Evolutionary conservation across 2,113 vertebrate genomes (phyloP).

Genomic region (Emydocephalus ijimae): DNA sequence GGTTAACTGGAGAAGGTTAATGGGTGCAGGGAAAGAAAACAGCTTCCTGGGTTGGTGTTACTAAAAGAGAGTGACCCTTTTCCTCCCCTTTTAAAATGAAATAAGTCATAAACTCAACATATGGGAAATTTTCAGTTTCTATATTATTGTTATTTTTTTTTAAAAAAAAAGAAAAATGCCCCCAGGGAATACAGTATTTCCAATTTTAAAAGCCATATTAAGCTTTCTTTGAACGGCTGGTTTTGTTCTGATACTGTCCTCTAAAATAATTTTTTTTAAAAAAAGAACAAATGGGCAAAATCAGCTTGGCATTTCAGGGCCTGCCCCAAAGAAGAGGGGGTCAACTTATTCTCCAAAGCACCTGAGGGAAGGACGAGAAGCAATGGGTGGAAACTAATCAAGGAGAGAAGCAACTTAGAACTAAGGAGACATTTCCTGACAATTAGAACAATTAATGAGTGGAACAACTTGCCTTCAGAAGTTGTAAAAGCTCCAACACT

Average conservation of each 20-base stretch:
- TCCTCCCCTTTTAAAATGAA: constrained; percentile 68
- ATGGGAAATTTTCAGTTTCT: constrained; percentile 74
- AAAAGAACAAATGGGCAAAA: not conserved
- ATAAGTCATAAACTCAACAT: constrained; percentile 69
- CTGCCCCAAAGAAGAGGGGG: too few species aligned
- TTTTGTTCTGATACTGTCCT: constrained; percentile 71
- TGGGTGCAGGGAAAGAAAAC: constrained; percentile 73
- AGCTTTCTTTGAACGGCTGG: constrained; percentile 72
- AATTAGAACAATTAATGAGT: too few species aligned
- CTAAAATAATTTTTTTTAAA: constrained; percentile 50
- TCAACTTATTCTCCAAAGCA: too few species aligned
- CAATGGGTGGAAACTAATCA: too few species aligned
- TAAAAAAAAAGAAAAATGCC: constrained; percentile 51
- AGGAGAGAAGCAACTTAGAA: too few species aligned
- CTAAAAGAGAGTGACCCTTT: constrained; percentile 60
- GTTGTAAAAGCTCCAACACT: too few species aligned
- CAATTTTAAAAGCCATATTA: constrained; percentile 70
- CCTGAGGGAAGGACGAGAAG: too few species aligned
- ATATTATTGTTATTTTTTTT: constrained; percentile 57
- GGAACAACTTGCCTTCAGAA: too few species aligned
- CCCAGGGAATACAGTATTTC: constrained; percentile 73
- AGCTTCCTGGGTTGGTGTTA: constrained; percentile 64
- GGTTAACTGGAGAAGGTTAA: constrained; percentile 73
- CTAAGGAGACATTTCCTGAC: too few species aligned
- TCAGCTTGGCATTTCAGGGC: too few species aligned